Evolutionary conservation across 2,113 vertebrate genomes (phyloP), one percentile per base, ranked within the genome.

Genomic region (Cheilinus undulatus): DNA sequence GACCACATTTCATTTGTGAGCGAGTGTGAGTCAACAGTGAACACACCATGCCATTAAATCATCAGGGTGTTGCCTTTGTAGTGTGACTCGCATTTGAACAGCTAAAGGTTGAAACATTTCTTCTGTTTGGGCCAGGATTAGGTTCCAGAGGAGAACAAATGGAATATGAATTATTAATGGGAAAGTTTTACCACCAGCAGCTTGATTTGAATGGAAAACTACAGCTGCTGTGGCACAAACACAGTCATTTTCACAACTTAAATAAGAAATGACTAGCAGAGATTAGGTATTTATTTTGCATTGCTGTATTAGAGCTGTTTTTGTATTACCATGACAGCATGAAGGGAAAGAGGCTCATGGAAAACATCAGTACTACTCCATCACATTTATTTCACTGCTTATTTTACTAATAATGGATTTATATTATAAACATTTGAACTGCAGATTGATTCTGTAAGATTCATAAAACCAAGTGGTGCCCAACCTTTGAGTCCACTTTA

Each of bases 11-110:
- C 20, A 64, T 64, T 64, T 43, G 27, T 64, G 23, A 54, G 45
- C n/a, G 10, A 54, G 60, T 82, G 73, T 73, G 53, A 74, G 82
- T 86, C 76, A 88, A 86, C 69, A 60, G 7, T 22, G 36, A 42
- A 66, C 46, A 22, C 51, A 51, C 3, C 5, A 10, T 19, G 53
- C 50, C 59, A 52, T 54, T 57, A 36, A 52, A 64, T 75, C 38
- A 57, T 52, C 20, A 58, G 58, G 62, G 75, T 45, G 78, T 76
- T 34, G 64, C 43, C 69, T 62, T 70, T 70, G 69, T 64, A 72
- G 48, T 73, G 58, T 61, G 50, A 74, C 50, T 24, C 61, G 46
- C n/a, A 34, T 61, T 57, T 82, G 23, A 76, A 76, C 63, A 28
- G 57, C 49, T 12, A 46, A 61, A 32, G 42, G 36, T 53, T 68